Evolutionary conservation across 2,888 invertebrate species (phyloP), one percentile per base, ranked within the genome.

Genomic region (Temnothorax unifasciatus): DNA sequence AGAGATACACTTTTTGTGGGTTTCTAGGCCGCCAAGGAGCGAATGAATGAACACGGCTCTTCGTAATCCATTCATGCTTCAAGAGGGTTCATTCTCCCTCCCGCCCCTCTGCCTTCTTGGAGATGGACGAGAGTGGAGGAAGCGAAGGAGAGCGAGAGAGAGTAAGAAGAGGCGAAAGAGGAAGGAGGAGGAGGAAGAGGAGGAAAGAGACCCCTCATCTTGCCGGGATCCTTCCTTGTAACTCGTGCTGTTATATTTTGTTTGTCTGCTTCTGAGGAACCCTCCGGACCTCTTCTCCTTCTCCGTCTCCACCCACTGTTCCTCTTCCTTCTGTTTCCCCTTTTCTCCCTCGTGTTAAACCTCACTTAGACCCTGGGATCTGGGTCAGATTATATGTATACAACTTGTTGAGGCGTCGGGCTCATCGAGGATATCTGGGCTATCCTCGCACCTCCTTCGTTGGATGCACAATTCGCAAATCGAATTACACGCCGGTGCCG

Each of bases 1-100:
- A 88, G 89, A 92, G 89, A 91, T 90, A 92, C 89, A 92, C 90
- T 94, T 94, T 94, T 94, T 93, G 93, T 94, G 91, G 94, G 93
- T 94, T 93, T 94, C 93, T 94, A 94, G 94, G 93, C 92, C 93
- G 91, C 91, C 91, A 91, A 93, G 92, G 91, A 93, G 92, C 91
- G 93, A 94, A 94, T 94, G 94, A 94, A 94, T 94, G 94, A 94
- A 93, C 93, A 89, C 91, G 92, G 91, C 93, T 92, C 92, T 93
- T 92, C 91, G 93, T 94, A 94, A 94, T 94, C 94, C 94, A 94
- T 94, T 94, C 94, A 93, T 93, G 94, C 92, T 91, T 92, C 91
- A 92, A 93, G 93, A 93, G 91, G 92, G 89, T 92, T 92, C 88
- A 92, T 89, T 91, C 87, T 87, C 88, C 87, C 88, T 85, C 81